phyloP scores from a whole-genome alignment of 2,797 vertebrate species.

The Leptatherina wallacei region DNA sequence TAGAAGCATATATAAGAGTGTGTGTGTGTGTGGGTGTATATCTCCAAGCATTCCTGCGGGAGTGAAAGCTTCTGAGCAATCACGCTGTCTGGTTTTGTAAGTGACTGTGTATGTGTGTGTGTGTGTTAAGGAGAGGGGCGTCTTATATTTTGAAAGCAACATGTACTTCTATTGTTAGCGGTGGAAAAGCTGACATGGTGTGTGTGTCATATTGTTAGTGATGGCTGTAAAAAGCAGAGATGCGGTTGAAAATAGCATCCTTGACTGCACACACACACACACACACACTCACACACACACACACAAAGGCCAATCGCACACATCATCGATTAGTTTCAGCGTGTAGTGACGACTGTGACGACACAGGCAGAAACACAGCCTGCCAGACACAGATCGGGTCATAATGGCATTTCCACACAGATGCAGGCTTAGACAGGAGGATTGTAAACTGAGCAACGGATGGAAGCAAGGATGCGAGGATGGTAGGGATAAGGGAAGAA shows the following conservation, averaged over 20 bases:
- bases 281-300: background rate
- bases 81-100: conserved; percentile 51
- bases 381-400: conserved; percentile 40
- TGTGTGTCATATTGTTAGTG: conserved; percentile 23
- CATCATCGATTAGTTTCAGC: conserved; percentile 44
- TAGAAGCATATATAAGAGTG: too few species aligned
- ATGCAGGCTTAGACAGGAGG: conserved; percentile 14
- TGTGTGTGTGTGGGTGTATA: conserved; percentile 19
- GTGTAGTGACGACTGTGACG: conserved; percentile 46
- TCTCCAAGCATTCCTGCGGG: conserved; percentile 44
- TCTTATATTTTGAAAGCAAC: conserved; percentile 32
- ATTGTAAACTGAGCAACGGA: conserved; percentile 15
- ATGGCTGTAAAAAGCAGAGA: conserved; percentile 42
- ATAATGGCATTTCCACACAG: conserved; percentile 59
- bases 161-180: conserved; percentile 34
- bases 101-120: conserved; percentile 10
- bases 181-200: conserved; percentile 20
- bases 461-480: conserved; percentile 19
- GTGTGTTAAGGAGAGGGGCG: background rate
- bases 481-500: conserved; percentile 17
- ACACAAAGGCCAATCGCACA: background rate
- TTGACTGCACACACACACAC: conserved; percentile 19
- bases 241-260: conserved; percentile 60
- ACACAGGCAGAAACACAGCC: conserved; percentile 39
- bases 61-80: conserved; percentile 54